Evolutionary conservation across 2,888 invertebrate species (phyloP), one percentile per base, ranked within the genome.

Genomic region (Xestia xanthographa): DNA sequence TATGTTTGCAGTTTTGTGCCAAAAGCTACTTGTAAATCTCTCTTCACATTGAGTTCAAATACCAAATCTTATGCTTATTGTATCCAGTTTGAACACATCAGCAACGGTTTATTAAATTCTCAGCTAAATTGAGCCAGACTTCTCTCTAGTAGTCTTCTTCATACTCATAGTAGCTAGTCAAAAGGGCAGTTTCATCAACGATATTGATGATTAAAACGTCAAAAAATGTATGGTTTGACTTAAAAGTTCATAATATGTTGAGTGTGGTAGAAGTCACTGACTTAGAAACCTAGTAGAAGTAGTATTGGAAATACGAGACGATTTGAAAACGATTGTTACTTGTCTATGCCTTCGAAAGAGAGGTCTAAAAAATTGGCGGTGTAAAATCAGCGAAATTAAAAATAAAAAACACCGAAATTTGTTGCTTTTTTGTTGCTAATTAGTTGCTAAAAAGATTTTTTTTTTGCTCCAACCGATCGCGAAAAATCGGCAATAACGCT

Each of bases 1-100:
- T 66, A 38, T 68, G 58, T 66, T 77, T 77, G 45, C 20, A 17
- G 6, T 60, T 43, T 56, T 50, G 73, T 72, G 80, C 68, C 73
- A 78, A 81, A 48, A 67, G 0, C 38, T 26, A 63, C 17, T 62
- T 41, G 22, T 26, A 53, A 45, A 62, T 53, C 20, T 71, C 2
- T 72, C 29, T 34, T 12, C 45, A 66, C 29, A 72, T 82, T 5
- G 29, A 20, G 50, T 69, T 78, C 53, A 53, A 26, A 58, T 58
- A 60, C 60, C 26, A 67, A 80, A 11, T 45, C 6, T 1, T 22
- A 50, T 34, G 14, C 45, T 45, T 17, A 14, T n/a, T n/a, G n/a
- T 50, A 50, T 73, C 3, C 17, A 50, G 22, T 45, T 72, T 43
- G 29, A 26, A 50, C n/a, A 12, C 8, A 17, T n/a, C 22, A n/a